A percentile compares a stretch with the other conserved stretches of the same genome.
Conservation (phyloP, 2,113 vertebrate species). For the Asarcornis scutulata region DNA sequence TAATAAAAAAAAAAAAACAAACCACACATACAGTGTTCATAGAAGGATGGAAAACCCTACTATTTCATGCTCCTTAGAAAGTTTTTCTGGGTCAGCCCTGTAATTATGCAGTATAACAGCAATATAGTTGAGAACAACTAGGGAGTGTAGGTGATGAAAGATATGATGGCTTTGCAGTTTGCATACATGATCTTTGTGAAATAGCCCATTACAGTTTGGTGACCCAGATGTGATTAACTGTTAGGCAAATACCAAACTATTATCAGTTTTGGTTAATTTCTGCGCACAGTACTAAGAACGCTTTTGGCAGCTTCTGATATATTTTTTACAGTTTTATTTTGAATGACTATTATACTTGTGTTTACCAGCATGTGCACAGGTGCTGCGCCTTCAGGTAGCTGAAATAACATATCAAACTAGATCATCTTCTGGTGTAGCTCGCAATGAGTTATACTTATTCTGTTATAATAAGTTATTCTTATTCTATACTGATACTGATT, state of each 20-base stretch:
- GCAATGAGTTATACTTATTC: neutral
- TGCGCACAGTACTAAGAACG: neutral
- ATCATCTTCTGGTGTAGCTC: neutral
- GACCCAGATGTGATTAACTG: neutral
- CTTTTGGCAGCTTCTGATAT: neutral
- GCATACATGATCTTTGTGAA: neutral
- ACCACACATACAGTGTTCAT: neutral
- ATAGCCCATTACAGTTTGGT: neutral
- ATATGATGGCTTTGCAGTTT: neutral
- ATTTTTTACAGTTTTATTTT: neutral
- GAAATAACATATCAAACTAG: neutral
- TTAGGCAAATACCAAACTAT: neutral
- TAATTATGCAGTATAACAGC: neutral
- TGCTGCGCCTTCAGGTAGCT: neutral
- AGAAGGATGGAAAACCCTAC: neutral
- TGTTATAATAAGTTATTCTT: too few species aligned
- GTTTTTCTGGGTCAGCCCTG: neutral
- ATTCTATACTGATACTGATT: neutral
- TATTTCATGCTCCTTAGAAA: neutral
- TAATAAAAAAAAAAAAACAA: neutral
- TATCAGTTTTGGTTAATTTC: neutral
- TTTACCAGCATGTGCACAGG: neutral
- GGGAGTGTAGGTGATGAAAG: accelerated
- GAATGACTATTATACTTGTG: neutral
- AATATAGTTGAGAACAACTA: neutral